phyloP scores from a whole-genome alignment of 2,888 invertebrate species.

The Trichogramma dendrolimi region DNA sequence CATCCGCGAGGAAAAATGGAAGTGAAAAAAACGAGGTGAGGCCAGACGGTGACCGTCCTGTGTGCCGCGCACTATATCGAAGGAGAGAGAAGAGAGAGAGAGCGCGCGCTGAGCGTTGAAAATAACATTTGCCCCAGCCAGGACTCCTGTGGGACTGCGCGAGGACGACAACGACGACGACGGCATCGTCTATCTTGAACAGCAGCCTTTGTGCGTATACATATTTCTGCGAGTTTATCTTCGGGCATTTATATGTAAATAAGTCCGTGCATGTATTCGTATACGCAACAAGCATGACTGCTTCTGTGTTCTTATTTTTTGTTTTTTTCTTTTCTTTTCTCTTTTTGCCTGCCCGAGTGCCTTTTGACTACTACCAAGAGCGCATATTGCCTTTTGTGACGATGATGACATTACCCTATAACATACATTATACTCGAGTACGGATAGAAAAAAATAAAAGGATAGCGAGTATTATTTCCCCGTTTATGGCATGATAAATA shows the following conservation, averaged over 20 bases:
- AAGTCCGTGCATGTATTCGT: conserved; percentile 1
- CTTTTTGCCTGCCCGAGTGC: background rate
- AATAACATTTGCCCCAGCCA: conserved; percentile 11
- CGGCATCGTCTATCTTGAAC: no score
- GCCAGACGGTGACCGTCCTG: no score
- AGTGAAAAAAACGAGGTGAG: background rate
- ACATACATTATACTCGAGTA: no score
- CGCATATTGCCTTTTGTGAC: no score
- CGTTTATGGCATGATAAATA: no score
- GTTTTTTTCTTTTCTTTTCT: background rate
- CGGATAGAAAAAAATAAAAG: no score
- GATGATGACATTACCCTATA: no score
- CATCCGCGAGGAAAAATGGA: background rate
- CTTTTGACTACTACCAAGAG: background rate
- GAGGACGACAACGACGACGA: no score
- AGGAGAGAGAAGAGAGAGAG: conserved; percentile 5
- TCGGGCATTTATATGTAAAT: conserved; percentile 26
- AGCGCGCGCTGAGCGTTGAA: conserved; percentile 3
- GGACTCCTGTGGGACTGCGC: no score
- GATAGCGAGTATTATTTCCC: no score
- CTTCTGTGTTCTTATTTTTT: background rate
- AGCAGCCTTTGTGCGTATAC: no score
- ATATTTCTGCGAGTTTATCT: conserved; percentile 19
- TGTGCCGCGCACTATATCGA: background rate
- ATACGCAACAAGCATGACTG: no score